phyloP scores from a whole-genome alignment of 2,113 vertebrate genomes.

The Calidris pugnax region DNA sequence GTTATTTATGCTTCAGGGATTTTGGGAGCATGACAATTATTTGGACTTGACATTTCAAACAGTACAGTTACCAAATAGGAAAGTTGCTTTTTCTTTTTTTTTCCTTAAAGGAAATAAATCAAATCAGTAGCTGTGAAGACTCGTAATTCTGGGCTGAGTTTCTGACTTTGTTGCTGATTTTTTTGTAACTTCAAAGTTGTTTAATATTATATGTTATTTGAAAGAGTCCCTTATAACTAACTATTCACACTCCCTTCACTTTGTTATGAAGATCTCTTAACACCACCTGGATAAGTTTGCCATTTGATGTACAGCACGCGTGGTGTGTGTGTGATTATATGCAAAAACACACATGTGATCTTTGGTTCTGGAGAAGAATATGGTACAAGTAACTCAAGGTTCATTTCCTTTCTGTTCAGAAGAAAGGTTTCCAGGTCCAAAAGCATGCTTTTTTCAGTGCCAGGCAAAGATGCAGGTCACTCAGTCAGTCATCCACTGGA shows the following conservation, averaged over 20 bases:
- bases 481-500: background rate
- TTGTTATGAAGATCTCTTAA: background rate
- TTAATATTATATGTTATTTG: background rate
- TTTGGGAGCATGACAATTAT: background rate
- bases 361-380: background rate
- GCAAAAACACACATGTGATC: fast-evolving
- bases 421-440: background rate
- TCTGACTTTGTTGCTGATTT: background rate
- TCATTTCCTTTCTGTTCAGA: background rate
- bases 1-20: background rate
- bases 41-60: background rate
- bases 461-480: background rate
- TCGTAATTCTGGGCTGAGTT: background rate
- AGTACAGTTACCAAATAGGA: background rate
- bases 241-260: background rate
- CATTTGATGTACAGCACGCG: background rate
- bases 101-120: background rate
- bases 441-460: background rate
- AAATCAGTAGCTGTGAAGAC: background rate
- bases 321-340: background rate
- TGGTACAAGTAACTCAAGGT: background rate
- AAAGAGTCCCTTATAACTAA: background rate
- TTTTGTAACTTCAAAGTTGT: background rate
- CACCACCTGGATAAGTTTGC: background rate
- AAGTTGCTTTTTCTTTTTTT: background rate